These are phyloP conservation scores for Tridacna gigas DNA, from an alignment of 2,888 invertebrate species.

Conservation along the genomic window DNA sequence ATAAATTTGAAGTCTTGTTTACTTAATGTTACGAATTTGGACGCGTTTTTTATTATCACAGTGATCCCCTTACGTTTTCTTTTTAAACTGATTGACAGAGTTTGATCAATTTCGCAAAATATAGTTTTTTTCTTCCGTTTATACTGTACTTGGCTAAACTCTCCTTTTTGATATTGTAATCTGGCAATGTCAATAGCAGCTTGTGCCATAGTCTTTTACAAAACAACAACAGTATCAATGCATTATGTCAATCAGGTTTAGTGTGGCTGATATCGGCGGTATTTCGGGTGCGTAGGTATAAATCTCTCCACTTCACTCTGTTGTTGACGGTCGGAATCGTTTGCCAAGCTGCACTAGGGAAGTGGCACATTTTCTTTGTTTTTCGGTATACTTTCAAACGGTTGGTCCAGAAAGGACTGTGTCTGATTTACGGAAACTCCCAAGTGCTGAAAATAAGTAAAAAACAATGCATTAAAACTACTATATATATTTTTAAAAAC, in stretches of 20 bases:
- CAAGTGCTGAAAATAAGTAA: conserved; percentile 3
- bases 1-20: conserved; percentile 2
- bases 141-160: conserved; percentile 12
- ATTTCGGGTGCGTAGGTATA: conserved; percentile 2
- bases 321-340: background rate
- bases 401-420: background rate
- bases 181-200: conserved; percentile 6
- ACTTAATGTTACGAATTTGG: conserved; percentile 16
- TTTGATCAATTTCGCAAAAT: background rate
- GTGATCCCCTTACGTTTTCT: conserved; percentile 2
- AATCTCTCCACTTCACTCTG: background rate
- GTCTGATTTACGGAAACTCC: background rate
- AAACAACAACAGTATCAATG: background rate
- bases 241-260: background rate
- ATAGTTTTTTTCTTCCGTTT: background rate
- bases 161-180: conserved; percentile 13
- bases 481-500: background rate
- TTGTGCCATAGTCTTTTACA: conserved; percentile 8
- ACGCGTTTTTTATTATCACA: conserved; percentile 18
- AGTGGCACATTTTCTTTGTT: conserved; percentile 10
- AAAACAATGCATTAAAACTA: too few species aligned
- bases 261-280: conserved; percentile 11
- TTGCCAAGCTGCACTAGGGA: background rate
- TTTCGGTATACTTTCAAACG: background rate
- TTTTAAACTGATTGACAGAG: conserved; percentile 9